phyloP scores from a whole-genome alignment of 2,888 invertebrate genomes.

The Rhogogaster chlorosoma region DNA sequence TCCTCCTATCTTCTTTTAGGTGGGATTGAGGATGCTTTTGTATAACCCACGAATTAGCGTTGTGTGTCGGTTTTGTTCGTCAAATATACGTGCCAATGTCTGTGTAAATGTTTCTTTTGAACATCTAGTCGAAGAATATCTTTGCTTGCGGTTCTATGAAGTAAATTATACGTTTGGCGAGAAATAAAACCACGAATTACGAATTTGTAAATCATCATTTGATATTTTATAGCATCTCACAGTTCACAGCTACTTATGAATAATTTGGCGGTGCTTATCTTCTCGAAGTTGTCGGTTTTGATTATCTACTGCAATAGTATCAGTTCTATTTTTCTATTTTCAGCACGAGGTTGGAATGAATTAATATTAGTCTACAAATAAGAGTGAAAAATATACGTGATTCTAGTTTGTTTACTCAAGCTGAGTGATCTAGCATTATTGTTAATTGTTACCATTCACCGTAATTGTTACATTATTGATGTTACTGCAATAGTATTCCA shows the following conservation, averaged over 20 bases:
- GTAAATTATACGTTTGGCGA: neutral
- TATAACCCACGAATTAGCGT: neutral
- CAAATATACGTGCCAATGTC: neutral
- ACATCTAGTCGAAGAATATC: neutral
- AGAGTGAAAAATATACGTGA: neutral
- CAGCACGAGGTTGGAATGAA: neutral
- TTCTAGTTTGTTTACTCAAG: constrained; percentile 29
- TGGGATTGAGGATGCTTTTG: neutral
- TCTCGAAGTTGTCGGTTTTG: neutral
- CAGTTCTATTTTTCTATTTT: neutral
- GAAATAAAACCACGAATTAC: neutral
- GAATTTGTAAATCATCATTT: neutral
- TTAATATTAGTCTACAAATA: neutral
- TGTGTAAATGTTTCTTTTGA: neutral
- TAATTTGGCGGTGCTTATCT: neutral
- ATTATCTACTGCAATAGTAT: neutral
- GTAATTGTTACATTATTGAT: constrained; percentile 50
- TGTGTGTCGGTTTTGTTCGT: neutral
- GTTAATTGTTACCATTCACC: constrained; percentile 42
- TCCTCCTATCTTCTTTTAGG: constrained; percentile 10
- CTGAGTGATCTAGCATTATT: constrained; percentile 22
- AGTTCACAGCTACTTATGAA: neutral
- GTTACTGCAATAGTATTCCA: constrained; percentile 38
- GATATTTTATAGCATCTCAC: neutral
- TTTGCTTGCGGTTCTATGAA: neutral